Base-by-base conservation (phyloP, 2,113 vertebrate species). In the Percopsis transmontana region DNA sequence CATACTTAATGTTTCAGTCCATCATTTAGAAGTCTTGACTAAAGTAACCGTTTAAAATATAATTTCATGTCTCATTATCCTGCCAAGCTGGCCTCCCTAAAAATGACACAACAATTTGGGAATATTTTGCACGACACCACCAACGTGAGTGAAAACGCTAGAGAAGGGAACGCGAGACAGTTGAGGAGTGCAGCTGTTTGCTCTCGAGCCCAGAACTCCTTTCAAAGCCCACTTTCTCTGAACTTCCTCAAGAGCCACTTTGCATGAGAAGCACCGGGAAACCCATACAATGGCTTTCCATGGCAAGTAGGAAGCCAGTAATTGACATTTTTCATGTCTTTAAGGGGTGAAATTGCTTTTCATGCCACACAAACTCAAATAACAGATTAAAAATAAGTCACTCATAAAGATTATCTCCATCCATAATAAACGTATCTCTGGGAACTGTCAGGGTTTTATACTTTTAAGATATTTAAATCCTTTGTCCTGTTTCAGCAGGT, bases 171-270 rank as follows among this genome's bases (percentile, higher is more conserved):
- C 67, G n/a, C 63, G 60, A 39, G 71, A 81, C 64, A 73, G 73
- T 62, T 76, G 79, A 83, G 66, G 75, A 85, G 79, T 70, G 80
- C 90, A 92, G 91, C 91, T 92, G 91, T 85, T 79, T 82, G 86
- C 74, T 91, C 89, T 91, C 84, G 14, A 85, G 79, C 69, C 70
- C 68, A 64, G 57, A 74, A 81, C 69, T 82, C 56, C 68, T 74
- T 82, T 85, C 69, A 84, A 53, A 19, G 50, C 50, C 73, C 20
- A 68, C 57, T 82, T 86, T 82, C 81, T 84, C 67, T 66, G 58
- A 89, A 90, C 85, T 90, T 88, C 77, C 88, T 88, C 50, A 64
- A 91, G 87, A 51, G 84, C 76, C 85, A 87, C 78, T 91, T 87
- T 75, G 80, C 75, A 87, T 84, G 71, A 73, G 68, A 82, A 82